phyloP scores from a whole-genome alignment of 2,797 vertebrate genomes.

The Crocidura indochinensis region DNA sequence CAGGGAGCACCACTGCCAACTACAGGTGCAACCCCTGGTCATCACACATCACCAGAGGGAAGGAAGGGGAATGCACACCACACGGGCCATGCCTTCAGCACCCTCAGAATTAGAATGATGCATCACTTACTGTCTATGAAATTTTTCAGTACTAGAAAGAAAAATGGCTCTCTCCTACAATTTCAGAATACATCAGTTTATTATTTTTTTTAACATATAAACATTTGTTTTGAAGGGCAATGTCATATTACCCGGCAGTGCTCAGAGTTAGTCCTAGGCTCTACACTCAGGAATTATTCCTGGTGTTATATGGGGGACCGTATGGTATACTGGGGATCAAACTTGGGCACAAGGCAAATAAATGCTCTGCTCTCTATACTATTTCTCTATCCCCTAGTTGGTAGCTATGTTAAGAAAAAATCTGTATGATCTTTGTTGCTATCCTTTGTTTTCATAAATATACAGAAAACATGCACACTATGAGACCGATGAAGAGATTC shows the following conservation, averaged over 20 bases:
- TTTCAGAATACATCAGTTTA: not conserved
- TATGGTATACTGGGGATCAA: no score
- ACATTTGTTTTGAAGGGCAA: not conserved
- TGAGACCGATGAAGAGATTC: not conserved
- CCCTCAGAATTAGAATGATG: constrained; percentile 29
- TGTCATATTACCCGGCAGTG: no score
- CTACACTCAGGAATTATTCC: no score
- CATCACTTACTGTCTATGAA: constrained; percentile 7
- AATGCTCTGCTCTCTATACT: no score
- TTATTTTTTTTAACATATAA: not conserved
- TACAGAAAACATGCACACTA: not conserved
- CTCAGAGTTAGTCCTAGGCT: no score
- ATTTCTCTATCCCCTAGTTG: not conserved
- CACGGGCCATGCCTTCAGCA: constrained; percentile 43
- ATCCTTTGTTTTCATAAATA: constrained; percentile 29
- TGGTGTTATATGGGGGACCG: no score
- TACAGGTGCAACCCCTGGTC: not conserved
- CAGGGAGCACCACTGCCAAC: no score
- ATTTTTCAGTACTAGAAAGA: not conserved
- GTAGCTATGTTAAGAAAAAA: constrained; percentile 43
- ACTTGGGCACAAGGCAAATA: no score
- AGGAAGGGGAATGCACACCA: constrained; percentile 18
- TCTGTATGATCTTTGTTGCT: not conserved
- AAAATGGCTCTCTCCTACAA: not conserved
- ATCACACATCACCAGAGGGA: constrained; percentile 21